Conservation (phyloP, 35 echinoderm and acorn worm species). For the Strongylocentrotus purpuratus region DNA sequence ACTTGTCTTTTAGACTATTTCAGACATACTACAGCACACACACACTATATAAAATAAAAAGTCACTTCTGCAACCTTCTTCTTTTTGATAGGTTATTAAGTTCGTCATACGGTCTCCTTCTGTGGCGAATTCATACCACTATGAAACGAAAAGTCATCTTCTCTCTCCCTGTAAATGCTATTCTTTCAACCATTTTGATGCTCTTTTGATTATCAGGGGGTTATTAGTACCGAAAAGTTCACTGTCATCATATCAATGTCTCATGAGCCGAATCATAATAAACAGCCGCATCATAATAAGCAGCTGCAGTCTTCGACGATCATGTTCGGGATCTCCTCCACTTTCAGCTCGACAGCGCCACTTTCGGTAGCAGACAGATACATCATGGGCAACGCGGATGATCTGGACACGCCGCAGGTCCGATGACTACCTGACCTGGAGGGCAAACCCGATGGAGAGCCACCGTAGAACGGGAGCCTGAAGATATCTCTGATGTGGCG, state of each 20-base stretch:
- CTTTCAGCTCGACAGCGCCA: slow-evolving; percentile 74
- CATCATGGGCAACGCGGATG: slow-evolving; percentile 89
- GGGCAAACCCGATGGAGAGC: neutral
- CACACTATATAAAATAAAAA: neutral
- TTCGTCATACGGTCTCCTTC: neutral
- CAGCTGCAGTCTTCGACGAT: slow-evolving; percentile 92
- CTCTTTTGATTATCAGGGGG: neutral
- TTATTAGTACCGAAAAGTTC: neutral
- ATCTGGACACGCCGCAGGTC: slow-evolving; percentile 70
- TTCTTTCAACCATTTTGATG: no score
- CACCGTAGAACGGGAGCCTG: neutral
- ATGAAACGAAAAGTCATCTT: no score
- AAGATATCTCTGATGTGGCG: slow-evolving; percentile 58
- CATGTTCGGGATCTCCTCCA: slow-evolving; percentile 93
- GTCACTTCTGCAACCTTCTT: neutral
- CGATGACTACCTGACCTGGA: neutral
- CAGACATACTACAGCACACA: neutral
- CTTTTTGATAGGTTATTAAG: neutral
- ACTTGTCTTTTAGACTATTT: slow-evolving; percentile 14
- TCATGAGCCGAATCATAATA: neutral
- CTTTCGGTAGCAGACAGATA: slow-evolving; percentile 75
- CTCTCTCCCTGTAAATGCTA: no score
- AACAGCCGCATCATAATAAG: slow-evolving; percentile 66
- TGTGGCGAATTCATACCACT: no score
- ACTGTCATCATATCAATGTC: no score